phyloP scores from a whole-genome alignment of 2,888 invertebrate genomes.

The Amphipyra tragopoginis region DNA sequence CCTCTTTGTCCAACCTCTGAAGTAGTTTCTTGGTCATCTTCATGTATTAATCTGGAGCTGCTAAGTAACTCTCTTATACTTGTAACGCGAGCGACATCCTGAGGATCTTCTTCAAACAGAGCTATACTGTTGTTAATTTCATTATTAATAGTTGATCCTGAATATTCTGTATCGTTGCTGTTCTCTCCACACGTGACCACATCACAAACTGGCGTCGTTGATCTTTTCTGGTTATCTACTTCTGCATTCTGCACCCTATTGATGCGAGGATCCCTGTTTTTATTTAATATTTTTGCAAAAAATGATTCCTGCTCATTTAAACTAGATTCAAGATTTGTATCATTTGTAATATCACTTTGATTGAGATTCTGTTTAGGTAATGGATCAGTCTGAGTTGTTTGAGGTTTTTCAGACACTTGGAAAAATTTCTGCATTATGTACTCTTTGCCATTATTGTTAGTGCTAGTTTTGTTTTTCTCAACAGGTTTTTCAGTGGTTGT shows the following conservation, averaged over 20 bases:
- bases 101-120: slow-evolving; percentile 80
- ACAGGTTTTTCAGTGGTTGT: slow-evolving; percentile 13
- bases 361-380: slow-evolving; percentile 1
- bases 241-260: slow-evolving; percentile 30
- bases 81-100: slow-evolving; percentile 72
- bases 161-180: slow-evolving; percentile 81
- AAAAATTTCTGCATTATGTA: slow-evolving; percentile 76
- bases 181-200: slow-evolving; percentile 75
- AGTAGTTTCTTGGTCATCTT: slow-evolving; percentile 40
- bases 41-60: slow-evolving; percentile 58
- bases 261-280: slow-evolving; percentile 22
- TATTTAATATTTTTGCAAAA: slow-evolving; percentile 81
- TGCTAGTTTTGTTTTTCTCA: slow-evolving; percentile 22
- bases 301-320: slow-evolving; percentile 85
- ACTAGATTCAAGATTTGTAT: slow-evolving; percentile 64
- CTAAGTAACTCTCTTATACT: slow-evolving; percentile 77
- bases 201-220: slow-evolving; percentile 73
- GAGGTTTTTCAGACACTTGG: slow-evolving; percentile 52
- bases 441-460: slow-evolving; percentile 69
- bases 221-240: slow-evolving; percentile 43
- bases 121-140: slow-evolving; percentile 87
- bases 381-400: slow-evolving; percentile 4
- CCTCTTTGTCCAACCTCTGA: slow-evolving; percentile 45
- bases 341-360: slow-evolving; percentile 11
- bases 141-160: slow-evolving; percentile 83